Conservation (phyloP, 2,113 vertebrate species). For the Hypomesus transpacificus region DNA sequence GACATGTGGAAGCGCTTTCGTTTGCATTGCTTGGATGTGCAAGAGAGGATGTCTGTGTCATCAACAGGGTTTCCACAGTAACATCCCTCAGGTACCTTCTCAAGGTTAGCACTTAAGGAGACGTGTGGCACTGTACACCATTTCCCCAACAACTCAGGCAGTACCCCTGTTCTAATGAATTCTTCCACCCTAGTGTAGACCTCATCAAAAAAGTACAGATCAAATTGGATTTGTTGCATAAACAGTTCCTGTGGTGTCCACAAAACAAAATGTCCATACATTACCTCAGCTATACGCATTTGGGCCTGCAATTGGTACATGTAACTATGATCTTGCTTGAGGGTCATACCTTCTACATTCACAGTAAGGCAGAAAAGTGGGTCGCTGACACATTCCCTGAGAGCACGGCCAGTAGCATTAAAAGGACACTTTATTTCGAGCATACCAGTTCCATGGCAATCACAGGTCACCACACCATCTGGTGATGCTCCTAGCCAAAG, state of each 20-base stretch:
- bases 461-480: neutral
- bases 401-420: neutral
- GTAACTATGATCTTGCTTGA: neutral
- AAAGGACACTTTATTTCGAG: neutral
- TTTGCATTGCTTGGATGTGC: neutral
- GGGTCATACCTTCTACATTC: neutral
- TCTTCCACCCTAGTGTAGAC: neutral
- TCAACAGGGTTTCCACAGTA: neutral
- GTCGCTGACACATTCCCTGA: neutral
- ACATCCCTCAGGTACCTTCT: slow-evolving; percentile 10
- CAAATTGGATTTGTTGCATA: neutral
- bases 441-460: neutral
- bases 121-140: slow-evolving; percentile 7
- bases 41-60: slow-evolving; percentile 8
- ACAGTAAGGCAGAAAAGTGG: neutral
- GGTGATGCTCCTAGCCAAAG: neutral
- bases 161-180: neutral
- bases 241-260: slow-evolving; percentile 1
- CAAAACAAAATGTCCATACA: neutral
- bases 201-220: neutral
- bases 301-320: slow-evolving; percentile 1
- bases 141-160: neutral
- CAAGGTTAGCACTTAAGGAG: neutral
- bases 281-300: slow-evolving; percentile 15
- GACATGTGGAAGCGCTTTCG: too few relatives aligned